These are phyloP conservation scores for Nerophis ophidion DNA, from an alignment of 2,113 vertebrate species.

Conservation along the genomic window DNA sequence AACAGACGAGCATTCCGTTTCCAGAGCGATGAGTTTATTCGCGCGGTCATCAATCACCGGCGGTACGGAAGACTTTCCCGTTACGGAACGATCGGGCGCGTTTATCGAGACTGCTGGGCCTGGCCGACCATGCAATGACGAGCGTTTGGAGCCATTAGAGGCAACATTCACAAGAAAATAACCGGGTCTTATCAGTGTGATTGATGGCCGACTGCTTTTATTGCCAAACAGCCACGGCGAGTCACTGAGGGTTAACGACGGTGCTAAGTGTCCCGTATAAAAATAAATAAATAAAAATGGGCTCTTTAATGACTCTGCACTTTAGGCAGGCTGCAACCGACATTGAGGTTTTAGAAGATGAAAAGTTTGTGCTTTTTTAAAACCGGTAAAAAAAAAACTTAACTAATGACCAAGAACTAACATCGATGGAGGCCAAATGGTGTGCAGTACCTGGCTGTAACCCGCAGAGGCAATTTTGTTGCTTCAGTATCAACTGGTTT, in stretches of 20 bases:
- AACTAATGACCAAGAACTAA: too few relatives aligned
- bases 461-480: too few relatives aligned
- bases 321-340: constrained; percentile 6
- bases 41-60: constrained; percentile 61
- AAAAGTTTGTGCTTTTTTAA: too few relatives aligned
- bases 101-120: constrained; percentile 28
- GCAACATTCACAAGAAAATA: neutral
- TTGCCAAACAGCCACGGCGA: neutral
- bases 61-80: constrained; percentile 37
- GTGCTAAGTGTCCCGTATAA: neutral
- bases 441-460: too few relatives aligned
- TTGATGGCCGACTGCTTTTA: constrained; percentile 10
- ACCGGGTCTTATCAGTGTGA: constrained; percentile 1
- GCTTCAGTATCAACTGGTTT: too few relatives aligned
- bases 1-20: constrained; percentile 46
- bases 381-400: too few relatives aligned
- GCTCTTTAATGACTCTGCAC: constrained; percentile 1
- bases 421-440: too few relatives aligned
- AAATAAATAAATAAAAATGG: neutral
- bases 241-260: neutral
- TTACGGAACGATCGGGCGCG: constrained; percentile 31
- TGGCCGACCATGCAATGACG: constrained; percentile 3
- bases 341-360: too few relatives aligned
- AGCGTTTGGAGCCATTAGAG: constrained; percentile 6
- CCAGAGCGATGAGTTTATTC: constrained; percentile 61